Evolutionary conservation across 1,140 invertebrate species (phyloP).

Genomic region (Proctacanthus coquilletti): DNA sequence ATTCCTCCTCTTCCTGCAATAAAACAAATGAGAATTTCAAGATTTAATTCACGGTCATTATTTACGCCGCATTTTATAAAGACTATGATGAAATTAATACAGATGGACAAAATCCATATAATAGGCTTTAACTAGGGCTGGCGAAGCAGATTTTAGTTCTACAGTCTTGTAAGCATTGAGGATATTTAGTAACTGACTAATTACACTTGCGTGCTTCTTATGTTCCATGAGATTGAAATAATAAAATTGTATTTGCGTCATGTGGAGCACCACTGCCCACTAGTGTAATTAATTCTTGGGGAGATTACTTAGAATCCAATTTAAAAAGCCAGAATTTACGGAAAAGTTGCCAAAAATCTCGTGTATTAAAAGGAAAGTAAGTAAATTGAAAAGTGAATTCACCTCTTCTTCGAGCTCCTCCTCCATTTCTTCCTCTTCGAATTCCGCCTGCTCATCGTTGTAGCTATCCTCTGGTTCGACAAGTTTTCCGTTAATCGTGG

Average conservation of each 20-base stretch:
- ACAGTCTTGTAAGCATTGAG: too few species aligned
- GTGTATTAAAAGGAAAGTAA: background rate
- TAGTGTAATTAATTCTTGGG: background rate
- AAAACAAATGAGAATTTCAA: background rate
- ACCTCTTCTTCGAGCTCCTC: conserved; percentile 16
- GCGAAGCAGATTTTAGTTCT: background rate
- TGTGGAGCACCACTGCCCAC: too few species aligned
- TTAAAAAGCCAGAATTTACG: background rate
- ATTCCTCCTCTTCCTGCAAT: background rate
- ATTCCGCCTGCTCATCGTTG: conserved; percentile 20
- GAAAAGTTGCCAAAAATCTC: background rate
- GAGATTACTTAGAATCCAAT: background rate
- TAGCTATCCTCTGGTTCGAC: conserved; percentile 20
- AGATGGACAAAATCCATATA: too few species aligned
- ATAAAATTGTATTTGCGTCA: too few species aligned
- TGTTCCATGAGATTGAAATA: too few species aligned
- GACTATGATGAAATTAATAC: too few species aligned
- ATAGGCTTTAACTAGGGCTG: too few species aligned
- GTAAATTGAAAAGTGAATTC: conserved; percentile 2
- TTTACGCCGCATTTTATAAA: too few species aligned
- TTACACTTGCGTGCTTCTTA: too few species aligned
- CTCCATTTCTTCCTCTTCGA: conserved; percentile 27
- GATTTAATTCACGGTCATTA: background rate
- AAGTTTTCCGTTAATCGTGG: conserved; percentile 42
- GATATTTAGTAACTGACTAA: too few species aligned